These are phyloP conservation scores for Gallinago nigripennis DNA, from an alignment of 2,797 vertebrate genomes.

Conservation along the genomic window DNA sequence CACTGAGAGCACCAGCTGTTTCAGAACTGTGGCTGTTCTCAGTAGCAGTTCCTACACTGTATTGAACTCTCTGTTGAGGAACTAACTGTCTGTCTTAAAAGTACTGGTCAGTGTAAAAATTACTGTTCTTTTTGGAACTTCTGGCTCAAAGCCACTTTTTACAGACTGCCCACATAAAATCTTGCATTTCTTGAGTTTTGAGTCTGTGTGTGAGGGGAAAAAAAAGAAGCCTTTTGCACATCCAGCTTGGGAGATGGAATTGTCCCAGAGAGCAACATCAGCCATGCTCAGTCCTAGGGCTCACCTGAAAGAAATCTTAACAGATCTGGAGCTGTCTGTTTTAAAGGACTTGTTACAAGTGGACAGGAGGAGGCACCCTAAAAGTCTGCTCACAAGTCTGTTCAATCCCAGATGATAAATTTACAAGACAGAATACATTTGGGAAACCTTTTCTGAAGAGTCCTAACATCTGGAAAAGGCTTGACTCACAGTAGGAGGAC, in stretches of 20 bases:
- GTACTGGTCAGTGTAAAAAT: background rate
- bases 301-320: background rate
- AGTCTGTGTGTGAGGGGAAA: accelerated
- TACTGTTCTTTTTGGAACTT: background rate
- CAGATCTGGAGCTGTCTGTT: background rate
- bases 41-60: background rate
- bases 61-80: background rate
- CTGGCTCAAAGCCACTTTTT: background rate
- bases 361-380: background rate
- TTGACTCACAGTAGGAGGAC: background rate
- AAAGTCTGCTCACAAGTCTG: background rate
- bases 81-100: background rate
- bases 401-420: background rate
- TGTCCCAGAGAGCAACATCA: background rate
- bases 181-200: background rate
- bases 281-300: background rate
- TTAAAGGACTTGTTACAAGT: background rate
- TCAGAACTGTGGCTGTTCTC: background rate
- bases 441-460: background rate
- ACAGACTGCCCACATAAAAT: background rate
- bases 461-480: background rate
- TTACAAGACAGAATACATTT: background rate
- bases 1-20: background rate
- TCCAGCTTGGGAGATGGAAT: background rate
- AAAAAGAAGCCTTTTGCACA: background rate